phyloP scores from a whole-genome alignment of 2,113 vertebrate genomes.

The Microtus ochrogaster region DNA sequence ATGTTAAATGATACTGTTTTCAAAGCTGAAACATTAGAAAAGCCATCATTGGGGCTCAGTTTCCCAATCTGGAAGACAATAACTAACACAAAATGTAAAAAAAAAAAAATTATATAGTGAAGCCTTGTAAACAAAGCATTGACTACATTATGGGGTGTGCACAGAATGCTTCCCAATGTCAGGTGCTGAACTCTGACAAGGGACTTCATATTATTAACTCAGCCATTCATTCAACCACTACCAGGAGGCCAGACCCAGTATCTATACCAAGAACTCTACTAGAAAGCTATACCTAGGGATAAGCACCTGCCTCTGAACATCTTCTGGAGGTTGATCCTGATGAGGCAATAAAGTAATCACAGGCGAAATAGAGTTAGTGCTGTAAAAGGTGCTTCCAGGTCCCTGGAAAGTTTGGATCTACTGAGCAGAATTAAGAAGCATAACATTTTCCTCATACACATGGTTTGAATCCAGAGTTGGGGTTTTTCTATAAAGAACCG shows the following conservation, averaged over 20 bases:
- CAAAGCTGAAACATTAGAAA: conserved; percentile 12
- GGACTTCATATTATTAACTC: background rate
- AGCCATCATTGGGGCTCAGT: background rate
- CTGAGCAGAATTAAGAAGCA: background rate
- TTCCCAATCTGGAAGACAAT: background rate
- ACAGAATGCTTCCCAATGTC: background rate
- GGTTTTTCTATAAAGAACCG: background rate
- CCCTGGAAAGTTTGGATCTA: background rate
- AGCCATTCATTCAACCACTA: background rate
- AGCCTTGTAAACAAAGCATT: background rate
- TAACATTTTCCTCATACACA: background rate
- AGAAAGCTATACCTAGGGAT: background rate
- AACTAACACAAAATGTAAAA: background rate
- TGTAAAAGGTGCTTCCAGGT: background rate
- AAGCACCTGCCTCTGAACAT: background rate
- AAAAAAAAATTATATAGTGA: background rate
- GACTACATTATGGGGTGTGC: background rate
- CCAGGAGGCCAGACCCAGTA: background rate
- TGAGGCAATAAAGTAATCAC: background rate
- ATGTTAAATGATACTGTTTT: background rate
- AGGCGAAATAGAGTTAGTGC: background rate
- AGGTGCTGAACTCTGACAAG: background rate
- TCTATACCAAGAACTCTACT: background rate
- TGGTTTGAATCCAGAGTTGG: background rate
- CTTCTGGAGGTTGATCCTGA: background rate